A percentile compares a stretch with the other conserved stretches of the same genome.
These are phyloP conservation scores for Ataeniobius toweri DNA, from an alignment of 2,797 vertebrate species.

Conservation along the genomic window DNA sequence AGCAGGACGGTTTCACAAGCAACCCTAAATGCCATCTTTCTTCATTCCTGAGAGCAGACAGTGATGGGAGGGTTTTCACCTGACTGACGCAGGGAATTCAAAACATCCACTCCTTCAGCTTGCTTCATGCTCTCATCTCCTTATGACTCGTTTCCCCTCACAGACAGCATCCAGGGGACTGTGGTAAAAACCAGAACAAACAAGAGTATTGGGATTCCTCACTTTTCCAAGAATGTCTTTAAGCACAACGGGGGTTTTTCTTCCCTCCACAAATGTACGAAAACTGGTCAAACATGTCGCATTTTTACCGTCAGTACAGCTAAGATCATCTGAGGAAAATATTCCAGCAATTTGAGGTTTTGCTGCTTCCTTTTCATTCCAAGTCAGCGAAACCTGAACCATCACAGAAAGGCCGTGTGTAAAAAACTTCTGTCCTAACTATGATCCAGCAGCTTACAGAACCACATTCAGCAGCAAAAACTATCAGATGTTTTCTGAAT, in stretches of 20 bases:
- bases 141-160: background rate
- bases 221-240: background rate
- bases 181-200: background rate
- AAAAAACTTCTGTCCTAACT: background rate
- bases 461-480: no score
- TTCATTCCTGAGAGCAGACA: constrained; percentile 44
- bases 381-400: background rate
- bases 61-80: constrained; percentile 12
- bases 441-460: no score
- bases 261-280: background rate
- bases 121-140: background rate
- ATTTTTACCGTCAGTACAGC: background rate
- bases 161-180: background rate
- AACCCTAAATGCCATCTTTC: constrained; percentile 4
- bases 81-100: constrained; percentile 14
- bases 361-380: constrained; percentile 1
- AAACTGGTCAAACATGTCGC: constrained; percentile 1
- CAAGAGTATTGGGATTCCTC: background rate
- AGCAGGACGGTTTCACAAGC: background rate
- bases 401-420: background rate
- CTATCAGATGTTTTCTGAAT: no score
- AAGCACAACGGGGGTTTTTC: background rate
- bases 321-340: background rate
- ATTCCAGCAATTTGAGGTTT: background rate
- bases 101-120: background rate